Evolutionary conservation across 2,113 vertebrate genomes (phyloP), one percentile per base, ranked within the genome.

Genomic region (Mus spicilegus): DNA sequence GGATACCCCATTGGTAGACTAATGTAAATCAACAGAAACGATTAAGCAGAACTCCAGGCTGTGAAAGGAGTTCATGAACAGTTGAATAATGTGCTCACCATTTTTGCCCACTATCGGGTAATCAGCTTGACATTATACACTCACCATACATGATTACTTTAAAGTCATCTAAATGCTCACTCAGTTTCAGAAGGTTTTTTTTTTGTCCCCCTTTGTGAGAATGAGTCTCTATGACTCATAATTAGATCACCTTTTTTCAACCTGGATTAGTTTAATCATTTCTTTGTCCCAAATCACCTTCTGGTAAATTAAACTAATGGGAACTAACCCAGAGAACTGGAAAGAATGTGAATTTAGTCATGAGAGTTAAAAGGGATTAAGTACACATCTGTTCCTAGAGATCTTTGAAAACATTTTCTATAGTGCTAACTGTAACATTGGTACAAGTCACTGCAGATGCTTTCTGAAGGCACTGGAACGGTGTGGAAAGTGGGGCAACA

Each of bases 261-360:
- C 28, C 65, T 96, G 90, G 63, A 94, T 96, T 96, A 80, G 17
- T 82, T 96, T 97, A 95, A 97, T 97, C 4, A 0, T 95, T 63
- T 95, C 77, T 96, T 95, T 92, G 36, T 94, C 69, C n/a, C 69
- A 91, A 76, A 97, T 97, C 56, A 91, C 65, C 82, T 95, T 97
- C 90, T 0, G 1, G 95, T 96, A 96, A 91, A 93, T 98, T 97
- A 97, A 97, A 89, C 96, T 97, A 97, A 97, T 96, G 89, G 95
- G 96, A 98, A 96, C 96, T 94, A 96, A 92, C 58, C 30, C 80
- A 93, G 77, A 96, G 87, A 97, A 89, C 14, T 95, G 77, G 75
- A 96, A 91, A 90, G 89, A 88, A 96, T 89, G 61, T 95, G 80
- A 97, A 94, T 95, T 96, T 95, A 95, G 73, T 51, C 81, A 20